A percentile compares a stretch with the other conserved stretches of the same genome.
Conservation (phyloP, 2,888 invertebrate species). For the Perdita meconis region DNA sequence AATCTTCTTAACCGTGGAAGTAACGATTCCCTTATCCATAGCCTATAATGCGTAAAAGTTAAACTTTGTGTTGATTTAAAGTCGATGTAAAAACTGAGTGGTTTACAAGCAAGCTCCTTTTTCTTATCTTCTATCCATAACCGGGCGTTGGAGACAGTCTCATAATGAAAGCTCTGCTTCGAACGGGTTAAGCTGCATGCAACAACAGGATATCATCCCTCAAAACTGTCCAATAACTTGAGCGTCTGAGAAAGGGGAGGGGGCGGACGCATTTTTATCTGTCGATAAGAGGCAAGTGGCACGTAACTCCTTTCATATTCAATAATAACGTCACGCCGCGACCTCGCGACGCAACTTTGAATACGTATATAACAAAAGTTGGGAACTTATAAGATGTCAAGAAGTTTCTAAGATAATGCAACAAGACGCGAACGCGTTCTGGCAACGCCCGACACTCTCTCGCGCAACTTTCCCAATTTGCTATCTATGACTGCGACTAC, state of each 20-base stretch:
- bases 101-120: no score
- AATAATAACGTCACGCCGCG: slow-evolving; percentile 65
- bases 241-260: not conserved
- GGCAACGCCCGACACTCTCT: slow-evolving; percentile 56
- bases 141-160: no score
- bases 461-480: slow-evolving; percentile 78
- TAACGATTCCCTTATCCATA: no score
- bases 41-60: no score
- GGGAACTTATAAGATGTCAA: slow-evolving; percentile 78
- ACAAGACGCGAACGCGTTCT: slow-evolving; percentile 72
- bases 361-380: slow-evolving; percentile 76
- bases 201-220: not conserved
- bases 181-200: not conserved
- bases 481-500: slow-evolving; percentile 70
- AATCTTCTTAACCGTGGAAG: no score
- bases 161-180: not conserved
- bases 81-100: no score
- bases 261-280: slow-evolving; percentile 14
- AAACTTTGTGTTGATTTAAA: no score
- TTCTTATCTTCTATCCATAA: no score
- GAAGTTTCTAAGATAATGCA: slow-evolving; percentile 79
- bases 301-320: slow-evolving; percentile 62
- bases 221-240: slow-evolving; percentile 3
- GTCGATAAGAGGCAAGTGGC: slow-evolving; percentile 52
- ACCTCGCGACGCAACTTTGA: slow-evolving; percentile 61